Evolutionary conservation across 2,888 invertebrate species (phyloP).

Genomic region (Punctoribates punctum): DNA sequence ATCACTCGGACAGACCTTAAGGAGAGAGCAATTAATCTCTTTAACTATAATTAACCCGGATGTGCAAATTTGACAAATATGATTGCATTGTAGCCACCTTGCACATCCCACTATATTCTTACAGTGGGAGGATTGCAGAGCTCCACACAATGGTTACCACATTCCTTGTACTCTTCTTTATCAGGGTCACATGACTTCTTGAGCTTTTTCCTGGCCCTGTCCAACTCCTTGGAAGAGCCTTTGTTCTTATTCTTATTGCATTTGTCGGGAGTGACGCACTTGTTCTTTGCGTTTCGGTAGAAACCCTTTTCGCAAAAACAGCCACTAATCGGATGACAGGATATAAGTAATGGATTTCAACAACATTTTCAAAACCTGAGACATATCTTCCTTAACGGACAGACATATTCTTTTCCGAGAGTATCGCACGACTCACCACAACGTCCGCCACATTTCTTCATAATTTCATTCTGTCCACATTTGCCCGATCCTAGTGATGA

Average conservation of each 20-base stretch:
- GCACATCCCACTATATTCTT: neutral
- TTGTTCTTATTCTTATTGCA: neutral
- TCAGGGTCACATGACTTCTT: neutral
- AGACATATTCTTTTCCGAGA: neutral
- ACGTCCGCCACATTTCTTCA: neutral
- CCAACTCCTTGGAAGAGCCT: neutral
- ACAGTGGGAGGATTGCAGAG: neutral
- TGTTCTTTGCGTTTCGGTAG: neutral
- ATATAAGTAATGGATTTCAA: neutral
- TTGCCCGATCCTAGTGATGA: too few species aligned
- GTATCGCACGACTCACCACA: neutral
- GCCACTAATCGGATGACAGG: neutral
- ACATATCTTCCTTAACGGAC: neutral
- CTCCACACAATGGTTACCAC: neutral
- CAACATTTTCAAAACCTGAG: neutral
- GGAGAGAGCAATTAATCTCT: too few species aligned
- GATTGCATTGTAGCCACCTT: too few species aligned
- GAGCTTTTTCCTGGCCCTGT: neutral
- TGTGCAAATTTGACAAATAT: neutral
- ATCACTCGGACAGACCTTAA: neutral
- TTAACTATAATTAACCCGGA: neutral
- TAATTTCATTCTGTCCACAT: neutral
- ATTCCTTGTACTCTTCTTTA: neutral
- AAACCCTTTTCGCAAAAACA: conserved; percentile 5
- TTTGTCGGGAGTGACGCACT: neutral